phyloP scores from a whole-genome alignment of 92 coral and sea anemone genomes.

The Phenganax stokvisi region DNA sequence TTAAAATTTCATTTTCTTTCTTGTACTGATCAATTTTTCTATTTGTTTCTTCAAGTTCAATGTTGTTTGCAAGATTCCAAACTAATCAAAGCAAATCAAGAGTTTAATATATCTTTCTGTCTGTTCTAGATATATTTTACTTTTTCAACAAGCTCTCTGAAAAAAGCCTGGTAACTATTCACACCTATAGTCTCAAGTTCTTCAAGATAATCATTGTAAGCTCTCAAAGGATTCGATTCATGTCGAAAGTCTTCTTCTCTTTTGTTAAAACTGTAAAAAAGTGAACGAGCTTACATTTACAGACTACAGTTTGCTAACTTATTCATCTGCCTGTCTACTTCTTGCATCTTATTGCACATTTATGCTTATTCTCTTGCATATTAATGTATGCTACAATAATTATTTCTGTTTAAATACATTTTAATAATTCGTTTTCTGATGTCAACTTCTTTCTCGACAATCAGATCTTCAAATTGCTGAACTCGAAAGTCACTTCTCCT shows the following conservation, averaged over 20 bases:
- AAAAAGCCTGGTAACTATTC: background rate
- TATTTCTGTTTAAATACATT: slow-evolving; percentile 46
- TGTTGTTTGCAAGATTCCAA: slow-evolving; percentile 92
- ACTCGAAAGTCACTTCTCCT: slow-evolving; percentile 87
- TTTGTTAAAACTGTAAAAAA: slow-evolving; percentile 68
- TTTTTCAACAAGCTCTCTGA: background rate
- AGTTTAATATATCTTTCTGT: too few relatives aligned
- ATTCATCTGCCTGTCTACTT: background rate
- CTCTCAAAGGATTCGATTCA: slow-evolving; percentile 61
- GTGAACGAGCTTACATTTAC: too few relatives aligned
- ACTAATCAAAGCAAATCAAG: slow-evolving; percentile 37
- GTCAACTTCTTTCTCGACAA: slow-evolving; percentile 97
- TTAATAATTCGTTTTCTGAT: slow-evolving; percentile 76
- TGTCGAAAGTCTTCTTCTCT: slow-evolving; percentile 78
- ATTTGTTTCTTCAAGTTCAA: slow-evolving; percentile 89
- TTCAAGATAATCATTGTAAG: slow-evolving; percentile 92
- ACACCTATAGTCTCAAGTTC: slow-evolving; percentile 77
- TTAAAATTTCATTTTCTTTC: slow-evolving; percentile 82
- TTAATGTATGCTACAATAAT: background rate
- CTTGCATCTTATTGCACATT: background rate
- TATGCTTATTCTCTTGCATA: background rate
- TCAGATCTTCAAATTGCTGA: slow-evolving; percentile 96
- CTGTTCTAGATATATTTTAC: too few relatives aligned
- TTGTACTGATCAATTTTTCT: slow-evolving; percentile 75
- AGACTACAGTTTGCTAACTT: too few relatives aligned